Percentiles rank a stretch among this genome's conserved stretches.
Conservation (phyloP, 2,113 vertebrate genomes). For the Numida meleagris region DNA sequence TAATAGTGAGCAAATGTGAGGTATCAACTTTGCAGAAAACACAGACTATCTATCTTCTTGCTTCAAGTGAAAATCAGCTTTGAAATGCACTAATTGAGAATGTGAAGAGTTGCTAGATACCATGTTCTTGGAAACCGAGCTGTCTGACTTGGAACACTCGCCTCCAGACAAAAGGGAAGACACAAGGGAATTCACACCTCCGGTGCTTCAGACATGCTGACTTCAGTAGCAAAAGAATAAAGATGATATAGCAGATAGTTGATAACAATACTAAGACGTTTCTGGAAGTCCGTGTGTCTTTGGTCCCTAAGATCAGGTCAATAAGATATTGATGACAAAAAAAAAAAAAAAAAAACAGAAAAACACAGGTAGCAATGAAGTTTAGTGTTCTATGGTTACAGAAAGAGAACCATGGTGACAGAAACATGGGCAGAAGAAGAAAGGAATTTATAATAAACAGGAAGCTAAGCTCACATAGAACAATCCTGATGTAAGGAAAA, state of each 20-base stretch:
- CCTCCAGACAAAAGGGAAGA: not conserved
- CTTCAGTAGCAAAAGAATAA: not conserved
- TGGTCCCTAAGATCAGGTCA: not conserved
- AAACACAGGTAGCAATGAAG: not conserved
- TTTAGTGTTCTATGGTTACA: not conserved
- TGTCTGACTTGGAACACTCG: not conserved
- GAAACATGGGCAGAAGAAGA: not conserved
- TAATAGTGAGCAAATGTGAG: not conserved
- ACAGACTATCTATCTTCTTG: not conserved
- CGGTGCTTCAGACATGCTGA: not conserved
- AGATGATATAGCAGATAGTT: not conserved
- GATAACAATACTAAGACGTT: rapidly evolving
- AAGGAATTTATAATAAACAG: not conserved
- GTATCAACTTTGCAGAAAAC: not conserved
- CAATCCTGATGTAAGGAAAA: not conserved
- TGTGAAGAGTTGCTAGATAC: not conserved
- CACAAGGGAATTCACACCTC: not conserved
- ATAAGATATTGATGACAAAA: not conserved
- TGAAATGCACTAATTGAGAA: not conserved
- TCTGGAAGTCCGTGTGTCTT: not conserved
- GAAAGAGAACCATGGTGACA: not conserved
- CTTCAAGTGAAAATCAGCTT: not conserved
- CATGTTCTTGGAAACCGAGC: not conserved
- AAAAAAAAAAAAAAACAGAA: not conserved
- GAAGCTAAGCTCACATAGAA: not conserved